A percentile compares a stretch with the other conserved stretches of the same genome.
These are phyloP conservation scores for rat (Rattus norvegicus) DNA, from an alignment of 2,113 vertebrate species.

Conservation along the genomic window GRCr8 NC_086028.1:36333501-36334000, in stretches of 20 bases:
- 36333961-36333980: not conserved
- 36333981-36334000: not conserved
- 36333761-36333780: not conserved
- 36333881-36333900: not conserved
- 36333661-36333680: not conserved
- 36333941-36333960: not conserved
- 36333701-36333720: not conserved
- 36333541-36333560: not conserved
- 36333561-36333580: not conserved
- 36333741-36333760: not conserved
- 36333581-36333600: not conserved
- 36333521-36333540: not conserved
- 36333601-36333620: not conserved
- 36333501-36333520: too few species aligned
- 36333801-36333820: not conserved
- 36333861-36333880: not conserved
- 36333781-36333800: not conserved
- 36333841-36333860: too few species aligned
- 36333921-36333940: not conserved
- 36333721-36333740: not conserved
- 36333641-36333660: not conserved
- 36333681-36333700: too few species aligned
- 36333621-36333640: not conserved
- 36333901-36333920: not conserved
- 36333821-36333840: not conserved